A percentile compares a stretch with the other conserved stretches of the same genome.
Evolutionary conservation across 2,888 invertebrate species (phyloP).

Genomic region (Macrophya alboannulata): DNA sequence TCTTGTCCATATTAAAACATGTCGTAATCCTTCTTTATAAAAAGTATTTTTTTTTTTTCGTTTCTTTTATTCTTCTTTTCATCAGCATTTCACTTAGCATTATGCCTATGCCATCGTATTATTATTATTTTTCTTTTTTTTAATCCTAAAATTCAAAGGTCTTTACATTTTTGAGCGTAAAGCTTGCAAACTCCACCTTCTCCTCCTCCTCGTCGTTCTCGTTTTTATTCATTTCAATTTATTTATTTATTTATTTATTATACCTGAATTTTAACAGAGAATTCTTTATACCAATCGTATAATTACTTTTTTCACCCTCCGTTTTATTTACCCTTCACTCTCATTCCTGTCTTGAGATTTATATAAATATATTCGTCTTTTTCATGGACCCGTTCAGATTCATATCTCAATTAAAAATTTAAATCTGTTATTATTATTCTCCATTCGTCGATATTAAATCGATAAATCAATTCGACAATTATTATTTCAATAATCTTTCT

Average conservation of each 20-base stretch:
- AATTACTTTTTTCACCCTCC: neutral
- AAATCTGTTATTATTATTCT: conserved; percentile 1
- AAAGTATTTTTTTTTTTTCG: too few species aligned
- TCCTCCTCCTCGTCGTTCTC: too few species aligned
- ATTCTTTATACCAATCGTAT: too few species aligned
- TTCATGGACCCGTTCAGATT: conserved; percentile 2
- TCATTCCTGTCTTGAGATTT: neutral
- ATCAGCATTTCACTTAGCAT: too few species aligned
- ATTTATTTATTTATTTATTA: too few species aligned
- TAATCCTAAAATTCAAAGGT: too few species aligned
- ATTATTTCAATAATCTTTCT: neutral
- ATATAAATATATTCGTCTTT: neutral
- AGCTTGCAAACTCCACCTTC: neutral
- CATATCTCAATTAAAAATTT: neutral
- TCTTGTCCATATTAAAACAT: neutral
- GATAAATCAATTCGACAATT: neutral
- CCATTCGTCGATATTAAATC: neutral
- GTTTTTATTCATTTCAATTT: too few species aligned
- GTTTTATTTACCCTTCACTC: neutral
- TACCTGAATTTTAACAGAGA: too few species aligned
- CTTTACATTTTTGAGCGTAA: too few species aligned
- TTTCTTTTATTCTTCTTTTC: too few species aligned
- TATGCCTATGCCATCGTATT: too few species aligned
- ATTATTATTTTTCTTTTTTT: too few species aligned
- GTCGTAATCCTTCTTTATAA: neutral